Base-by-base conservation (phyloP, 2,888 invertebrate species). In the Tetranychus truncatus region DNA sequence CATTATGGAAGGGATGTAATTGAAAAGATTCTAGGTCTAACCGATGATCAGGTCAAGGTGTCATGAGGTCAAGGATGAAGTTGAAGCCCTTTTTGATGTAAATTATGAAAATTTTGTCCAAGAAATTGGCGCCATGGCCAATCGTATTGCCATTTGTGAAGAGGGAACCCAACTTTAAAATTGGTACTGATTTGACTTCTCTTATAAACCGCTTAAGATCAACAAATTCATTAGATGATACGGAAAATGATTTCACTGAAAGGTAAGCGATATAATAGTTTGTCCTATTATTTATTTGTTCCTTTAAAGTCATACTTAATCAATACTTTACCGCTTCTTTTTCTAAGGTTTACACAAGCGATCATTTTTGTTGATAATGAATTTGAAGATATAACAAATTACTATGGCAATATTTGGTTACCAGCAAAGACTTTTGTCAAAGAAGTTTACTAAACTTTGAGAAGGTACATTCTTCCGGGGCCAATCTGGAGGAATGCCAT, bases 81-180 rank as follows among this genome's bases (percentile, higher is more conserved):
- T 76, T 2, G 77, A 81, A 7, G 78, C 81, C 9, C 79, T 85
- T 65, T 86, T 81, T 79, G 81, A 83, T 75, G 84, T 84, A 78
- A 86, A 97, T 0, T 99, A 99, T 82, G 88, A 90, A 78, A 87
- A 87, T 76, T 90, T 97, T 75, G 88, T 99, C 18, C 89, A 90
- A 84, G 95, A 96, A 85, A 86, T 99, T 76, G 99, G 99, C 84
- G 97, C 91, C 0, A 90, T 96, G 75, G 99, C 99, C 82, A 99
- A 99, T 85, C 97, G 77, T n/a, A 66, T 76, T 66, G 71, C 46
- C 18, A 74, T 77, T 21, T 77, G 73, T 73, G 78, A 80, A 7
- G 55, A n/a, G 55, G 1, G 72, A 76, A 44, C 75, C 77, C 6
- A 84, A 84, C 76, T 95, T 93, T 82, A 86, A 86, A 78, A 90